Evolutionary conservation across 2,888 invertebrate genomes (phyloP), one percentile per base, ranked within the genome.

Genomic region (Melanostoma scalare): DNA sequence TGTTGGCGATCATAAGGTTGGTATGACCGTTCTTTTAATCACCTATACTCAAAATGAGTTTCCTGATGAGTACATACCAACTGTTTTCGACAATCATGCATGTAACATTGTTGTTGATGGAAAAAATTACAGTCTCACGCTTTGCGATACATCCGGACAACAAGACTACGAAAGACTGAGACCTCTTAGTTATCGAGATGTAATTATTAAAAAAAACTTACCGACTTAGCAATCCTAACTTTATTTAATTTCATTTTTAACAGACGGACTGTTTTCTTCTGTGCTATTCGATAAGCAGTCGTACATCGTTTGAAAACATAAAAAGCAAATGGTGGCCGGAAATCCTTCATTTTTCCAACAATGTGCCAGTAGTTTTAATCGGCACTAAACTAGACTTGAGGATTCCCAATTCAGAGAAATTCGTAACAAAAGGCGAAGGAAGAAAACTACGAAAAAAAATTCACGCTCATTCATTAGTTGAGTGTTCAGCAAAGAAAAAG

Each of bases 1-100:
- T 79, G 96, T 97, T 55, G 97, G 97, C 60, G 97, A 97, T 91
- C 97, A 97, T 87, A 96, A 96, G 93, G 97, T 97, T 46, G 97
- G 97, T 73, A 97, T 97, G 93, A 97, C 97, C 9, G 97, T 97
- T 90, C 92, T 97, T 89, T 94, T 97, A 85, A 96, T 97, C 91
- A 95, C 96, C 65, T 97, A 96, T 90, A 96, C 96, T 61, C 94
- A 94, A 87, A 95, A 96, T 87, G 93, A 94, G 89, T 97, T 97
- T 91, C 97, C 97, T n/a, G 93, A 94, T 88, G 96, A 96, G 92
- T 97, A 97, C 90, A 95, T 97, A 80, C 97, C 97, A n/a, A 97
- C 97, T 87, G 96, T 97, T 86, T 98, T 97, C 89, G 97, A 98
- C 91, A 97, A 97, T 92, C 96, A 96, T 91, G 95, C 96, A 31